Base-by-base conservation (phyloP, 2,888 invertebrate species). In the Drosophila emarginata region DNA sequence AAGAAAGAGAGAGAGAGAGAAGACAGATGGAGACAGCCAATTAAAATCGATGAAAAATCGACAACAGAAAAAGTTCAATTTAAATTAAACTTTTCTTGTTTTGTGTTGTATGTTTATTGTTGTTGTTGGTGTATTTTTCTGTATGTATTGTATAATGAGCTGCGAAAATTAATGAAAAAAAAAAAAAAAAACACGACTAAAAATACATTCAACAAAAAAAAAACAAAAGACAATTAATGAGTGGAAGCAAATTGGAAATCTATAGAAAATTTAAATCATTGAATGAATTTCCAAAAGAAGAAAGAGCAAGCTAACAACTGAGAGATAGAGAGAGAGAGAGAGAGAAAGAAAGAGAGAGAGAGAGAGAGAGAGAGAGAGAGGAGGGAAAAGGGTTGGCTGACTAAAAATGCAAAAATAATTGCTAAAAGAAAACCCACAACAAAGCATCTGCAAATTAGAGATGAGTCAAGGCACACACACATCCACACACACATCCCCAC, bases 321-420 rank as follows among this genome's bases (percentile, higher is more conserved):
- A 23, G n/a, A 50, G 11, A 4, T n/a, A 4, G 32, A 2, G 23
- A 28, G 15, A 28, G 53, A 53, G 14, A 59, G 4, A 6, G 12
- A 32, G 40, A n/a, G n/a, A n/a, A n/a, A n/a, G n/a, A 61, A 1
- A 4, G 28, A 21, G 4, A 14, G 28, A 28, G 28, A 23, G 9
- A 32, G 12, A 11, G 4, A 4, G 32, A 4, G 23, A 15, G 11
- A 32, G 54, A 32, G 18, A 61, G 1, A 12, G n/a, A 36, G 45
- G 1, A 4, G 28, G 18, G 6, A 14, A 9, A 28, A 21, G 21
- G 2, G 36, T 21, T 37, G 37, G 37, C 4, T 18, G 45, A 45
- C 61, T 67, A 61, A 74, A 69, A 78, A 80, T 78, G 80, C 67
- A 70, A 63, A 74, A 80, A 80, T 78, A 78, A 80, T 78, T 78